phyloP scores from a whole-genome alignment of 2,113 vertebrate genomes.

The Rhegmatorhina hoffmannsi region DNA sequence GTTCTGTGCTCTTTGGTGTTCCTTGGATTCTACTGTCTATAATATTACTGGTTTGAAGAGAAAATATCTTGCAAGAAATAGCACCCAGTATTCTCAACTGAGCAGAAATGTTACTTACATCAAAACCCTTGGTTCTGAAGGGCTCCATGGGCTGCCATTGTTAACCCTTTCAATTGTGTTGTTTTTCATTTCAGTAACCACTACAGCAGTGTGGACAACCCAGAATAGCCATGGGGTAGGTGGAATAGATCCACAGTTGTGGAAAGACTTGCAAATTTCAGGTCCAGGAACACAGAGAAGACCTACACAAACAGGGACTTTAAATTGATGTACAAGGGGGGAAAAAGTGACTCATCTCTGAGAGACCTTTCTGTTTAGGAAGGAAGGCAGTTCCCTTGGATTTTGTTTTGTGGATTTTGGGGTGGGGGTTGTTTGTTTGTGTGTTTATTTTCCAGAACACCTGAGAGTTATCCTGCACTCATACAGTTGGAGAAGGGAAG shows the following conservation, averaged over 20 bases:
- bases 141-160: slow-evolving; percentile 26
- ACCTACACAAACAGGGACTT: slow-evolving; percentile 58
- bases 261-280: slow-evolving; percentile 61
- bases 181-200: slow-evolving; percentile 68
- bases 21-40: not conserved
- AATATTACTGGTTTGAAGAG: not conserved
- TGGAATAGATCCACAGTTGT: slow-evolving; percentile 67
- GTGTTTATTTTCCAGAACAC: slow-evolving; percentile 59
- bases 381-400: slow-evolving; percentile 31
- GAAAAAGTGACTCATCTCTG: slow-evolving; percentile 16
- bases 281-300: slow-evolving; percentile 68
- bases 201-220: slow-evolving; percentile 65
- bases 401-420: slow-evolving; percentile 49
- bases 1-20: not conserved
- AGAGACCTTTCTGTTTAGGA: slow-evolving; percentile 22
- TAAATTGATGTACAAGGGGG: slow-evolving; percentile 31
- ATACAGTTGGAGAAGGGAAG: slow-evolving; percentile 34
- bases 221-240: slow-evolving; percentile 67
- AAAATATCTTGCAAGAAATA: not conserved
- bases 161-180: slow-evolving; percentile 66
- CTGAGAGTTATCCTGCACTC: slow-evolving; percentile 21
- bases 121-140: slow-evolving; percentile 36
- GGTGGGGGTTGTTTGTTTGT: slow-evolving; percentile 36
- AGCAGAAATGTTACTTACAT: slow-evolving; percentile 39
- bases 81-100: not conserved